phyloP scores from a whole-genome alignment of 2,113 vertebrate genomes.

The Telmatochromis sp. region DNA sequence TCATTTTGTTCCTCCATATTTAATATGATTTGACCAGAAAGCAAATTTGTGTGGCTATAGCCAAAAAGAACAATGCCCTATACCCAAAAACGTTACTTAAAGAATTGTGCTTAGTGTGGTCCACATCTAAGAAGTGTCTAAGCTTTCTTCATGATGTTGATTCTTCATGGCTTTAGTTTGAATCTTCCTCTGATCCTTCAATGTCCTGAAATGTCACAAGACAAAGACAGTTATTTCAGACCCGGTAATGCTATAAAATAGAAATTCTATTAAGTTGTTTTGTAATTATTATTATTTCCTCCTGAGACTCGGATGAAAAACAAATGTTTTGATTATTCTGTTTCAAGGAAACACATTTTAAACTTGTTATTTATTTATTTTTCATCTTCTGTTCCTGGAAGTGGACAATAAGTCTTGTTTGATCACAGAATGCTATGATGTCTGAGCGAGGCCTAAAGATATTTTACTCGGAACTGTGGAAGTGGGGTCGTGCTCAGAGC shows the following conservation, averaged over 20 bases:
- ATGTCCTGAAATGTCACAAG: slow-evolving; percentile 55
- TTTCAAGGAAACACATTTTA: neutral
- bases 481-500: neutral
- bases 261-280: neutral
- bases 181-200: slow-evolving; percentile 59
- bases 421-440: neutral
- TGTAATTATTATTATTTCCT: neutral
- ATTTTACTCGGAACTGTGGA: neutral
- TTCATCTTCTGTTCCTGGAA: neutral
- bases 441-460: neutral
- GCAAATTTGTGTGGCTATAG: neutral
- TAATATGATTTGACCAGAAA: neutral
- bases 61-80: neutral
- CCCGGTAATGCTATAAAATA: neutral
- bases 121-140: neutral
- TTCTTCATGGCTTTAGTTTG: slow-evolving; percentile 17
- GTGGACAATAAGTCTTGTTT: neutral
- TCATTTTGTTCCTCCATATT: neutral
- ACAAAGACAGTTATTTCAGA: neutral
- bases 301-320: neutral
- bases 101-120: neutral
- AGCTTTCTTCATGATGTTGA: neutral
- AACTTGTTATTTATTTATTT: neutral
- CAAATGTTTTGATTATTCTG: neutral
- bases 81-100: neutral